Conservation (phyloP, 2,797 vertebrate species). For the Acrocephalus scirpaceus region DNA sequence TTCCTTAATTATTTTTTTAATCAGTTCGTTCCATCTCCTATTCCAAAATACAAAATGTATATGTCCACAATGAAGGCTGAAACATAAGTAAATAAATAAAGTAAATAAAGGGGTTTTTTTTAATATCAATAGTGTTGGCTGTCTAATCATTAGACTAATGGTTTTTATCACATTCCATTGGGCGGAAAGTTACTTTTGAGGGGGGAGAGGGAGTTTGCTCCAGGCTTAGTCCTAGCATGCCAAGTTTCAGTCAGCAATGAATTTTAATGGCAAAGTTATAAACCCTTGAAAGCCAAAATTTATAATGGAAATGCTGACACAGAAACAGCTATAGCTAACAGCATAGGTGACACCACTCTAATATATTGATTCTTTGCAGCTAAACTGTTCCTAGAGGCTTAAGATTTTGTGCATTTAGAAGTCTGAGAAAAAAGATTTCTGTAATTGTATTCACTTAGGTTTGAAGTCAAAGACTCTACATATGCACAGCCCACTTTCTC, state of each 20-base stretch:
- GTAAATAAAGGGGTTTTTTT: background rate
- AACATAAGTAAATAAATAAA: background rate
- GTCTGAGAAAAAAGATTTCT: background rate
- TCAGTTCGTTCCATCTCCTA: background rate
- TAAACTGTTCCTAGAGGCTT: constrained; percentile 33
- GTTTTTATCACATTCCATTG: constrained; percentile 60
- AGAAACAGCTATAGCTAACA: constrained; percentile 41
- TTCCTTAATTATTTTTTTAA: background rate
- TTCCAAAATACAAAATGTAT: background rate
- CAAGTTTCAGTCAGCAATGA: constrained; percentile 60
- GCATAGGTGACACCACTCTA: constrained; percentile 36
- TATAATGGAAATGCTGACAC: constrained; percentile 66
- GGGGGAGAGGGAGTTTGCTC: background rate
- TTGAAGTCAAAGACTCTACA: background rate
- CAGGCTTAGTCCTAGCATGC: constrained; percentile 44
- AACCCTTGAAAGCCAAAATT: constrained; percentile 59
- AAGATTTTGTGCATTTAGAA: constrained; percentile 6
- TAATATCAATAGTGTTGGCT: background rate
- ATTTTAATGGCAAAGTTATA: constrained; percentile 57
- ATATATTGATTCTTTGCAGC: constrained; percentile 1
- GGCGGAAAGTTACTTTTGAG: background rate
- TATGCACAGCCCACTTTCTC: background rate
- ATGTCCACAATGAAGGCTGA: background rate
- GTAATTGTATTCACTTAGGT: background rate
- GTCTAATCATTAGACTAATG: constrained; percentile 53